Evolutionary conservation across 2,888 invertebrate genomes (phyloP).

Genomic region (Drosophila mettleri): DNA sequence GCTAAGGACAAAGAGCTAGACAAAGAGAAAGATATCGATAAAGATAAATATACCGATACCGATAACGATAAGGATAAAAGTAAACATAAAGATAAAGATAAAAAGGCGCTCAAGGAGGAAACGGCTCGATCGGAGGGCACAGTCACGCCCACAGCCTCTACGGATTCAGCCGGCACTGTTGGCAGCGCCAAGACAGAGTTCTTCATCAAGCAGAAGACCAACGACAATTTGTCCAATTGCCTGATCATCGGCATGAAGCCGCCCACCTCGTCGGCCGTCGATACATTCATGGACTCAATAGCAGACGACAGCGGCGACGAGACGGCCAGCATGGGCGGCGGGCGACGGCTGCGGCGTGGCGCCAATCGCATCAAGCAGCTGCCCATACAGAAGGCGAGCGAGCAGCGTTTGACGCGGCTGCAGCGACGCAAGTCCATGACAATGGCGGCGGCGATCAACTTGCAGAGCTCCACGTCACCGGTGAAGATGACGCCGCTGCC

Average conservation of each 20-base stretch:
- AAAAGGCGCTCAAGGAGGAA: not conserved
- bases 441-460: conserved; percentile 34
- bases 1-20: conserved; percentile 3
- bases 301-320: conserved; percentile 39
- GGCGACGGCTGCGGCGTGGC: conserved; percentile 37
- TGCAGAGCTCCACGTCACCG: conserved; percentile 56
- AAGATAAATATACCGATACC: not conserved
- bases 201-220: conserved; percentile 57
- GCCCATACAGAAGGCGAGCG: conserved; percentile 45
- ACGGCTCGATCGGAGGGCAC: not conserved
- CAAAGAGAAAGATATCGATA: not conserved
- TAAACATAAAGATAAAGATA: not conserved
- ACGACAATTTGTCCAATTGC: conserved; percentile 26
- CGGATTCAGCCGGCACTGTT: not conserved
- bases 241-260: conserved; percentile 61
- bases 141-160: not conserved
- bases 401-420: conserved; percentile 59
- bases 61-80: not conserved
- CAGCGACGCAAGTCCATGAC: conserved; percentile 60
- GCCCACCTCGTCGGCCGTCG: not conserved
- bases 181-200: conserved; percentile 47
- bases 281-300: conserved; percentile 21
- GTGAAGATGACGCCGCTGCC: conserved; percentile 67
- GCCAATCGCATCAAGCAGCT: conserved; percentile 27
- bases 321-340: conserved; percentile 36